phyloP scores from a whole-genome alignment of 2,888 invertebrate genomes.

The Lobophora halterata region DNA sequence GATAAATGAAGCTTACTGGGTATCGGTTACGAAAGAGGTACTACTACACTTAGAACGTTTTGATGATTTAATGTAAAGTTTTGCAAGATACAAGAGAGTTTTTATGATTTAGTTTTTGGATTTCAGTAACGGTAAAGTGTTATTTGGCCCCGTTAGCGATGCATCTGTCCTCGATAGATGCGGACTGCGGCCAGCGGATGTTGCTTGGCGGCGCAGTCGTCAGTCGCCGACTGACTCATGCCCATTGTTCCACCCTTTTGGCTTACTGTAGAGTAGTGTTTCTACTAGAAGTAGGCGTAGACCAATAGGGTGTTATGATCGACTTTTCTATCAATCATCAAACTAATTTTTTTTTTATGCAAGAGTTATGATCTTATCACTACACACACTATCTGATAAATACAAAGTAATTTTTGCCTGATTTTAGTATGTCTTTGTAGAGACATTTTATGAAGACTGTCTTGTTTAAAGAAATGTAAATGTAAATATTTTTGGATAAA shows the following conservation, averaged over 20 bases:
- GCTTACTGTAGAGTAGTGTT: slow-evolving; percentile 78
- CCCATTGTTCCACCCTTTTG: slow-evolving; percentile 74
- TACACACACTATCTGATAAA: slow-evolving; percentile 73
- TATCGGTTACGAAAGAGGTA: slow-evolving; percentile 95
- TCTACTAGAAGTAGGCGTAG: slow-evolving; percentile 78
- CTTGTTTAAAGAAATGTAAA: slow-evolving; percentile 69
- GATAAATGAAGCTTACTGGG: slow-evolving; percentile 97
- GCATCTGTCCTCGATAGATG: slow-evolving; percentile 81
- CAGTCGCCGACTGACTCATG: slow-evolving; percentile 46
- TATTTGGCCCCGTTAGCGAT: slow-evolving; percentile 82
- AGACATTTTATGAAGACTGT: slow-evolving; percentile 72
- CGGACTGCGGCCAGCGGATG: slow-evolving; percentile 51
- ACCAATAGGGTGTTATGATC: slow-evolving; percentile 79
- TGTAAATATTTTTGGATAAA: slow-evolving; percentile 74
- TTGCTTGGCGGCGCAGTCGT: slow-evolving; percentile 46
- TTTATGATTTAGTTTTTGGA: slow-evolving; percentile 80
- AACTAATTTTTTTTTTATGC: slow-evolving; percentile 77
- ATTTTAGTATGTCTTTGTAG: slow-evolving; percentile 77
- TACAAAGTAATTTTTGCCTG: slow-evolving; percentile 71
- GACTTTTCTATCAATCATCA: slow-evolving; percentile 77
- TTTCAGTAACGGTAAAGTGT: slow-evolving; percentile 80
- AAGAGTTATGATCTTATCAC: slow-evolving; percentile 76
- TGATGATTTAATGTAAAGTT: slow-evolving; percentile 80
- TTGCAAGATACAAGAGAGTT: slow-evolving; percentile 79
- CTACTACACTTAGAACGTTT: slow-evolving; percentile 82